Conservation (phyloP, 2,888 invertebrate genomes). For the Andricus curvator region DNA sequence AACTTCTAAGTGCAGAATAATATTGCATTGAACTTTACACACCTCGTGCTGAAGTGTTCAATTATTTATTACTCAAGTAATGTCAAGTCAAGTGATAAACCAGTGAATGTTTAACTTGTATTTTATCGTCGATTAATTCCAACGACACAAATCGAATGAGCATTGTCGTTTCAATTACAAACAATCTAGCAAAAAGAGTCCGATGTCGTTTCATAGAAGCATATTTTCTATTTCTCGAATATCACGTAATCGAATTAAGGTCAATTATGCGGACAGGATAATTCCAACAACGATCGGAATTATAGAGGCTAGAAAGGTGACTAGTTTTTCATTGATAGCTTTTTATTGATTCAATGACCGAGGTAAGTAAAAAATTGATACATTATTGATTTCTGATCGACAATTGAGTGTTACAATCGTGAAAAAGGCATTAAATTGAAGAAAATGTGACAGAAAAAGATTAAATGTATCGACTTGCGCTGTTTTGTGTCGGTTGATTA, state of each 20-base stretch:
- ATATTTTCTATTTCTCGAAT: slow-evolving; percentile 28
- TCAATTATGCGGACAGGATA: not conserved
- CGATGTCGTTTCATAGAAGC: slow-evolving; percentile 20
- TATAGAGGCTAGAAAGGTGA: slow-evolving; percentile 23
- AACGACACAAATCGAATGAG: slow-evolving; percentile 30
- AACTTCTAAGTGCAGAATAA: slow-evolving; percentile 12
- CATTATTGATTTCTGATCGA: slow-evolving; percentile 1
- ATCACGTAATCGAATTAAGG: slow-evolving; percentile 42
- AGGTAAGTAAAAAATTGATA: not conserved
- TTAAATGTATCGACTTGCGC: not conserved
- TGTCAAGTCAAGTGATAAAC: slow-evolving; percentile 31
- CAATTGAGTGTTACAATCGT: not conserved
- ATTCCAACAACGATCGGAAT: slow-evolving; percentile 33
- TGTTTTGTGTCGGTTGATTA: not conserved
- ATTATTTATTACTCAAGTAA: slow-evolving; percentile 39
- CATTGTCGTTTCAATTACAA: slow-evolving; percentile 29
- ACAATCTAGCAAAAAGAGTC: slow-evolving; percentile 20
- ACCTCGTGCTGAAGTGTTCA: slow-evolving; percentile 2
- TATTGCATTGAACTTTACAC: slow-evolving; percentile 18
- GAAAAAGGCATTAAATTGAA: slow-evolving; percentile 1
- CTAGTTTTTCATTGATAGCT: not conserved
- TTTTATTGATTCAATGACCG: not conserved
- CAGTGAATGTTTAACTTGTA: slow-evolving; percentile 25
- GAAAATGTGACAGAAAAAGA: not conserved
- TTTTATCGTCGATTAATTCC: slow-evolving; percentile 34